These are phyloP conservation scores for Mormyrus lacerda DNA, from an alignment of 2,113 vertebrate genomes.

Conservation along the genomic window DNA sequence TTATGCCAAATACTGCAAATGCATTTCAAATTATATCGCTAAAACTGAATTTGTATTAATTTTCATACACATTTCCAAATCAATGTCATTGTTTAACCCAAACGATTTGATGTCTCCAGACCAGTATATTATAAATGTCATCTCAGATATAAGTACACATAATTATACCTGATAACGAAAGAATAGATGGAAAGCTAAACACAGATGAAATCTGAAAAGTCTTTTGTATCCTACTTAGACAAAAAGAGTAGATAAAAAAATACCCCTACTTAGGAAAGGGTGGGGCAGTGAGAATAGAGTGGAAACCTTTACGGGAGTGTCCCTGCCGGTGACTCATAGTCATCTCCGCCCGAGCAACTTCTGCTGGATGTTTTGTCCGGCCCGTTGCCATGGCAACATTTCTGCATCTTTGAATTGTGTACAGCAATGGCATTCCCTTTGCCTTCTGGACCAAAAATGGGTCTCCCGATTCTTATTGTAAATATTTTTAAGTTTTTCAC, in stretches of 20 bases:
- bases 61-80: background rate
- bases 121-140: background rate
- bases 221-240: background rate
- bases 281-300: background rate
- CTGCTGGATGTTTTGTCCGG: conserved; percentile 44
- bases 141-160: background rate
- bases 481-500: background rate
- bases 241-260: background rate
- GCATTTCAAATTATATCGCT: background rate
- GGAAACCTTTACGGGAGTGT: conserved; percentile 39
- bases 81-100: background rate
- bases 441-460: background rate
- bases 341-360: conserved; percentile 46
- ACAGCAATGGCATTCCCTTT: conserved; percentile 5
- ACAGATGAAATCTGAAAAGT: background rate
- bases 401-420: conserved; percentile 23
- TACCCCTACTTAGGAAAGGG: background rate
- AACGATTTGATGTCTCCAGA: background rate
- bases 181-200: background rate
- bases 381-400: conserved; percentile 42
- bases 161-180: background rate
- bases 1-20: background rate
- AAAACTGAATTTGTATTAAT: background rate
- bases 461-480: background rate
- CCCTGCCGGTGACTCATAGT: conserved; percentile 56